Evolutionary conservation across 2,113 vertebrate genomes (phyloP), one percentile per base, ranked within the genome.

Genomic region (Sarotherodon lohbergeri): DNA sequence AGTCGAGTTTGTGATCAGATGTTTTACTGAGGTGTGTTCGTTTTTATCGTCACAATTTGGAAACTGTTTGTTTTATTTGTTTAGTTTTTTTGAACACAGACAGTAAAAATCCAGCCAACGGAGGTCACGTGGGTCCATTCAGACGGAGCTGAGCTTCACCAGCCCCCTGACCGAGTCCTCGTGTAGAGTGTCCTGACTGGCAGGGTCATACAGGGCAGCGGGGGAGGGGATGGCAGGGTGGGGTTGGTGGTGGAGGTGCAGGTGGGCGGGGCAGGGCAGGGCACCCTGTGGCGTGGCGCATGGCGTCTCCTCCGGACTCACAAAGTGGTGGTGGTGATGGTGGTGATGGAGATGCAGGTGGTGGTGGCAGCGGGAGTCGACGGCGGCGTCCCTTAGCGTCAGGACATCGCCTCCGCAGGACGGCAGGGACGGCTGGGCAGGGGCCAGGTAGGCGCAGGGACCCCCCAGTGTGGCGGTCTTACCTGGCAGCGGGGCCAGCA

Each of bases 101-200:
- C 46, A 29, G 43, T 78, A 32, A 50, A 73, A 32, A 17, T 50
- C 43, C 4, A 4, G 27, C 43, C 16, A 17, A 50, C 4, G 9
- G 27, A 5, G 3, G 2, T 78, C 46, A 78, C 46, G 12, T 57
- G 9, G 54, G 7, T 57, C 3, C 4, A 7, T 52, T 86, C 97
- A 99, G 90, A 99, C 98, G 1, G 98, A 99, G 95, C 98, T 99
- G 93, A 99, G 98, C 90, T 99, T 99, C 55, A 99, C 98, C 3
- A 99, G 97, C 79, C 98, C 98, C 19, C 98, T 95, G 79, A 98
- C 98, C 0, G 98, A 99, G 95, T 98, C 98, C 93, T 98, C 98
- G 66, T 98, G 98, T 94, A 99, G 93, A 0, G 98, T 96, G 95
- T 99, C 98, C 95, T 98, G 98, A 94, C 97, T 97, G 95, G 97